These are phyloP conservation scores for Petrolisthes manimaculis DNA, from an alignment of 2,888 invertebrate genomes.

Conservation along the genomic window DNA sequence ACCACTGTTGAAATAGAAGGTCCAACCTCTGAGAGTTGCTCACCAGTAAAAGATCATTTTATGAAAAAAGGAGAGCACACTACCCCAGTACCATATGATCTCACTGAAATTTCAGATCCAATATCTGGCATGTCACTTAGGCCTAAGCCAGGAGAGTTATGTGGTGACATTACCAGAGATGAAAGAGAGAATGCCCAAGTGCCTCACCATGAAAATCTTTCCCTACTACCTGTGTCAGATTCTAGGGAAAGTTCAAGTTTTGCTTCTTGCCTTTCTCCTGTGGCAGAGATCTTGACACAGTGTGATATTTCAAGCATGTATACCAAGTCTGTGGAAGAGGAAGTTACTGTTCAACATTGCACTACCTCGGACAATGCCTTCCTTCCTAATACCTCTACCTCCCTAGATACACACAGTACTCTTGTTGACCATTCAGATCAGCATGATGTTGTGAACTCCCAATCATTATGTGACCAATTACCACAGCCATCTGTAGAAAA, in stretches of 20 bases:
- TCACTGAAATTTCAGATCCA: too few species aligned
- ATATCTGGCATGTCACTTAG: too few species aligned
- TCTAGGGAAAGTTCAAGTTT: not conserved
- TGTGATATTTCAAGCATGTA: not conserved
- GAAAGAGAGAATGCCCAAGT: not conserved
- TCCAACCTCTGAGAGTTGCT: too few species aligned
- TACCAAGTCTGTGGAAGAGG: constrained; percentile 6
- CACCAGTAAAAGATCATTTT: too few species aligned
- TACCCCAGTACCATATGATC: too few species aligned
- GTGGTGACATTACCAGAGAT: not conserved
- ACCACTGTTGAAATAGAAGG: too few species aligned
- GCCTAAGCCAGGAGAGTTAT: not conserved
- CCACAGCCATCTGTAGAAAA: too few species aligned
- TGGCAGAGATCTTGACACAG: not conserved
- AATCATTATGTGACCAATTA: too few species aligned
- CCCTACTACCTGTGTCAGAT: not conserved
- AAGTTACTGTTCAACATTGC: not conserved
- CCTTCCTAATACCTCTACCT: constrained; percentile 10
- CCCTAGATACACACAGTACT: not conserved
- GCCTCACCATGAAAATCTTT: not conserved
- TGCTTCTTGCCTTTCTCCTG: not conserved
- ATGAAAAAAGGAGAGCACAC: too few species aligned
- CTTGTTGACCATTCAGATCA: too few species aligned
- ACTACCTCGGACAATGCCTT: constrained; percentile 28
- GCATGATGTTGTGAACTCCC: too few species aligned